These are phyloP conservation scores for Hycleus cichorii DNA, from an alignment of 1,140 invertebrate genomes.

Conservation along the genomic window DNA sequence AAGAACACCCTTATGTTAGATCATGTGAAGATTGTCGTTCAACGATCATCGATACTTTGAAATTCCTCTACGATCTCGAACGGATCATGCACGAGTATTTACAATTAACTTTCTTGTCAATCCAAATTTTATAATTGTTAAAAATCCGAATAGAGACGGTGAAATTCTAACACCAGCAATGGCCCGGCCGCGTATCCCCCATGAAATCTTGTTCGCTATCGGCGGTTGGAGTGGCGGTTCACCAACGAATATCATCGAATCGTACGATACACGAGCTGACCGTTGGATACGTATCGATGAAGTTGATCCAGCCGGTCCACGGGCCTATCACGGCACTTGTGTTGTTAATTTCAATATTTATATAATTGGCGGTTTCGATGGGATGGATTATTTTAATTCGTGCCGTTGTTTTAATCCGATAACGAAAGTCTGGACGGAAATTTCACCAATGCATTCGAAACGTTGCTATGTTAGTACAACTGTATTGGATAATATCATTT, in stretches of 20 bases:
- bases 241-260: conserved; percentile 66
- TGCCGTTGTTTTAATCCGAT: conserved; percentile 58
- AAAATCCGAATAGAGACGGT: conserved; percentile 39
- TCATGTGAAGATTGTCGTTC: conserved; percentile 57
- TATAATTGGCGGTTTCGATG: conserved; percentile 62
- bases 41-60: conserved; percentile 66
- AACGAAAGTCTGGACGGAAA: conserved; percentile 54
- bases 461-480: conserved; percentile 62
- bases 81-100: conserved; percentile 51
- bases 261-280: conserved; percentile 70
- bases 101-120: not conserved
- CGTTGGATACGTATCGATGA: conserved; percentile 60
- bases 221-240: conserved; percentile 69
- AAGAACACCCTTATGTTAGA: conserved; percentile 56
- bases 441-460: conserved; percentile 56
- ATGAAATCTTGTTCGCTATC: conserved; percentile 64
- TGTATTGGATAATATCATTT: conserved; percentile 54
- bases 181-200: conserved; percentile 58
- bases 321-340: conserved; percentile 65
- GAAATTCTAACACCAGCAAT: conserved; percentile 56
- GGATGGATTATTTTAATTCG: conserved; percentile 57
- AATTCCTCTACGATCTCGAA: conserved; percentile 67
- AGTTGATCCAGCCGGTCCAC: conserved; percentile 52
- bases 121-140: not conserved
- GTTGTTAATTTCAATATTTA: conserved; percentile 61